Evolutionary conservation across 2,113 vertebrate species (phyloP), one percentile per base, ranked within the genome.

Genomic region (Aptenodytes forsteri): DNA sequence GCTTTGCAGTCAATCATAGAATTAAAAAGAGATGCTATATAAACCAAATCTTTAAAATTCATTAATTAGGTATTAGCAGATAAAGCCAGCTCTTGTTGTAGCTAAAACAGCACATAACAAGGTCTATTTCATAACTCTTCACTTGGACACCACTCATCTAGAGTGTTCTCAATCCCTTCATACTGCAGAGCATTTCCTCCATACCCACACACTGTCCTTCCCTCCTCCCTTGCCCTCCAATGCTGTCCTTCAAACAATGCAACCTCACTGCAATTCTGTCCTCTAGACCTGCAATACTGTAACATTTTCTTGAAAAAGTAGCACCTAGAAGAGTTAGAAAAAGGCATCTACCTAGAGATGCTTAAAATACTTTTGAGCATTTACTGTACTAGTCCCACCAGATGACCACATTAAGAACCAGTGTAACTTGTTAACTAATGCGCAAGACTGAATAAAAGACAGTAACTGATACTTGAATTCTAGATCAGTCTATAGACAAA

Each of bases 181-280:
- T 9, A 32, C 36, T 16, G 8, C 21, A 69, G 46, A 49, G 44
- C 15, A 30, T 46, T 32, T 67, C 13, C 49, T 50, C 25, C 70
- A 27, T 10, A 71, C 11, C 11, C 29, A 54, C 4, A 6, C 3
- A 4, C 8, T 5, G 4, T 10, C 81, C 38, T 46, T 47, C 26
- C 34, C 42, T 75, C n/a, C 38, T 76, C 36, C 67, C 23, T 34
- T 27, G 7, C 14, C 36, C 49, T 62, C 21, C 67, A 71, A 6
- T 0, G 0, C 8, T 47, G 47, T 25, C 50, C 36, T 82, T 75
- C 3, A 5, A 81, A 34, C 36, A 89, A 25, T 1, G 19, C 16
- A 80, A 19, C 19, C 12, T 47, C 50, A 16, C 32, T 61, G 8
- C 30, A 18, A 17, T 42, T 49, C 76, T 54, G 21, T 19, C 52